Evolutionary conservation across 2,888 invertebrate genomes (phyloP).

Genomic region (Labia minor): DNA sequence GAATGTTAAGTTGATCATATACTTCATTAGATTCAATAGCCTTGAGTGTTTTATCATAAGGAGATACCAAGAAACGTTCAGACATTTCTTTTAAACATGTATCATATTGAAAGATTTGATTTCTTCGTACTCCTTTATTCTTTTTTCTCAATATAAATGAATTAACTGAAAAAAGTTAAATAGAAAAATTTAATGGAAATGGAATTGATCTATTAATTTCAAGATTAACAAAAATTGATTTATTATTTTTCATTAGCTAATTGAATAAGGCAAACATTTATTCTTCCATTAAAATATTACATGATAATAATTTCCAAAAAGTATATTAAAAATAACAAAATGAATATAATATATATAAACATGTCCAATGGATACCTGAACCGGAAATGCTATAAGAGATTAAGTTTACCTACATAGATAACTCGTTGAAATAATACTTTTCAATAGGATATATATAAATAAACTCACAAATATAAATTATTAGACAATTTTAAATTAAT

Average conservation of each 20-base stretch:
- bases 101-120: not conserved
- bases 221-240: not conserved
- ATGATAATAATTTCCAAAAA: not conserved
- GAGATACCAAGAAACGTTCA: not conserved
- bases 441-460: too few species aligned
- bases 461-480: too few species aligned
- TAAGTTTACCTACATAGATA: too few species aligned
- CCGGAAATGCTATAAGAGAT: too few species aligned
- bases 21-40: not conserved
- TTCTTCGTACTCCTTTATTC: not conserved
- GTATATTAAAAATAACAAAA: too few species aligned
- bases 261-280: not conserved
- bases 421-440: too few species aligned
- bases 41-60: not conserved
- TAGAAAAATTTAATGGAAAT: not conserved
- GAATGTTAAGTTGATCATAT: not conserved
- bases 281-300: not conserved
- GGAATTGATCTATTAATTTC: not conserved
- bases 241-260: not conserved
- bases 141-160: not conserved
- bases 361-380: too few species aligned
- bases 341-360: too few species aligned
- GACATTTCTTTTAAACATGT: not conserved
- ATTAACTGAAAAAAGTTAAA: not conserved
- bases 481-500: too few species aligned